Base-by-base conservation (phyloP, 2,797 vertebrate genomes). In the Luscinia luscinia region DNA sequence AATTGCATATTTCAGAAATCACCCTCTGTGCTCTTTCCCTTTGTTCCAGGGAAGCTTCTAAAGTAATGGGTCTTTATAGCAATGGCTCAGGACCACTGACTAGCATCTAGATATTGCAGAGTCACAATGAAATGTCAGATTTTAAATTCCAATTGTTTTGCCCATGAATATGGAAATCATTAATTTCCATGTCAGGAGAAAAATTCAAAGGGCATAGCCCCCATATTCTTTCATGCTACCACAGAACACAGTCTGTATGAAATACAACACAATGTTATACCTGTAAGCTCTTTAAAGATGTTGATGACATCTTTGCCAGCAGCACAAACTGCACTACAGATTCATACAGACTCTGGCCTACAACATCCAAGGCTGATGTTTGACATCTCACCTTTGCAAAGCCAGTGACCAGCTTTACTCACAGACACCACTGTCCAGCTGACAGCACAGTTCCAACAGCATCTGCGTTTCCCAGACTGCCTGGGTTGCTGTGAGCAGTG, bases 361-460 rank as follows among this genome's bases (percentile, higher is more conserved):
- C 28, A 64, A 7, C 26, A 84, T 78, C 6, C 26, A 63, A 66
- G 14, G 23, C 1, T 81, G 32, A 43, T n/a, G 22, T 22, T 62
- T 59, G 72, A 55, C 48, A 67, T 19, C n/a, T 24, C 64, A 57
- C 49, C 12, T 66, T 64, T 48, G 17, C 46, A 54, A 73, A 86
- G 49, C 26, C 57, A 62, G 21, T 28, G 48, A 54, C 9, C 12
- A 78, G 27, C 28, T 58, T 22, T 51, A 67, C 51, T 40, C 0
- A 0, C 9, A 75, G 22, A 36, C 38, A 72, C n/a, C 32, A 8
- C 40, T 4, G 12, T 24, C 9, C 16, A 5, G 12, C 6, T 51
- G 51, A 69, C 1, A 62, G 64, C 27, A 49, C 26, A 36, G 43
- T 40, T 77, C 80, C 36, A 38, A 8, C 19, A 69, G 34, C 30